Percentiles rank a stretch among this genome's conserved stretches.
These are phyloP conservation scores for Leucoma salicis DNA, from an alignment of 2,888 invertebrate genomes.

Conservation along the genomic window DNA sequence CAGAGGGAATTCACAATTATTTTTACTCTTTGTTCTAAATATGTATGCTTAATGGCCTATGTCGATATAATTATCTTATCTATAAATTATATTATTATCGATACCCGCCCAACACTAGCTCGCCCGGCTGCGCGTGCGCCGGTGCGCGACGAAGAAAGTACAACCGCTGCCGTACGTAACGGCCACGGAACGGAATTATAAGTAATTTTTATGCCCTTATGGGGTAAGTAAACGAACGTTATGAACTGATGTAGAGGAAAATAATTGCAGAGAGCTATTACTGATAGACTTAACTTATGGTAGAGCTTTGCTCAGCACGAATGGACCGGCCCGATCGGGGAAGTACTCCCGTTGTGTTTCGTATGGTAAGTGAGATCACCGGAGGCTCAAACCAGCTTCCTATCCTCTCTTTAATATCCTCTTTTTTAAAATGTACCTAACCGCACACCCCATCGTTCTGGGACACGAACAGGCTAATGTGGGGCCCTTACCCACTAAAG, in stretches of 20 bases:
- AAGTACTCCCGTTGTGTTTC: too few relatives aligned
- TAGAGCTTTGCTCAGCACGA: too few relatives aligned
- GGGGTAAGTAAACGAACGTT: conserved; percentile 9
- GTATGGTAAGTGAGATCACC: too few relatives aligned
- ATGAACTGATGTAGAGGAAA: neutral
- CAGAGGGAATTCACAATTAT: too few relatives aligned
- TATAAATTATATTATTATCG: conserved; percentile 25
- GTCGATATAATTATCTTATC: neutral
- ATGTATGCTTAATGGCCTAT: neutral
- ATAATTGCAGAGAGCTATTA: neutral
- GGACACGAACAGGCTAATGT: too few relatives aligned
- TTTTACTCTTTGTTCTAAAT: too few relatives aligned
- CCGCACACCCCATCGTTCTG: too few relatives aligned
- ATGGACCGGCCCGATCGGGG: too few relatives aligned
- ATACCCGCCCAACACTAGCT: conserved; percentile 46
- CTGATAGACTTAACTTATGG: neutral
- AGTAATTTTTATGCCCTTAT: conserved; percentile 23
- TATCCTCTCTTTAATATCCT: too few relatives aligned
- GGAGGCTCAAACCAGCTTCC: too few relatives aligned
- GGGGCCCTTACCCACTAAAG: too few relatives aligned
- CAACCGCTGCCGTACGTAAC: conserved; percentile 63
- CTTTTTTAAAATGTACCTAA: too few relatives aligned
- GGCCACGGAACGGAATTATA: conserved; percentile 43
- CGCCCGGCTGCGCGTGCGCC: conserved; percentile 62
- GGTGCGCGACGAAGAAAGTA: conserved; percentile 77